Percentiles rank a stretch among this genome's conserved stretches.
phyloP scores from a whole-genome alignment of 1,140 invertebrate species.

The Cotesia typhae region DNA sequence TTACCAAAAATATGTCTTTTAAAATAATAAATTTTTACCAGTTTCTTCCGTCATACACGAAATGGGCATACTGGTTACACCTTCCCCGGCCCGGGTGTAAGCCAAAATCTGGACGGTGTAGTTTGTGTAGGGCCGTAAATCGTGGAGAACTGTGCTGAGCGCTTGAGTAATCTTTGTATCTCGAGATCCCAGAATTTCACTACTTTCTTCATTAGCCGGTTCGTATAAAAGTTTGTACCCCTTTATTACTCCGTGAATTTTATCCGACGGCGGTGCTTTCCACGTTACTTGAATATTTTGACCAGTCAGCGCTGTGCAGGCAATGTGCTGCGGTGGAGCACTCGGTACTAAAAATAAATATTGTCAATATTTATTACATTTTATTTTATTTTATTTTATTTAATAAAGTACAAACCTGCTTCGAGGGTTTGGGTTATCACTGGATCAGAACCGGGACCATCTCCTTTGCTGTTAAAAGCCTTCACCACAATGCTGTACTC shows the following conservation, averaged over 20 bases:
- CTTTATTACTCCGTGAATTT: constrained; percentile 78
- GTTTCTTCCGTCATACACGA: constrained; percentile 80
- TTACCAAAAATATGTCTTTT: constrained; percentile 14
- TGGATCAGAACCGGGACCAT: constrained; percentile 76
- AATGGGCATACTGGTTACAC: constrained; percentile 73
- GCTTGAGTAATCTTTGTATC: constrained; percentile 71
- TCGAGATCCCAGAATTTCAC: constrained; percentile 57
- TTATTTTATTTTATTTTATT: neutral
- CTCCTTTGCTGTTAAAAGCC: constrained; percentile 82
- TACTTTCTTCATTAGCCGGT: constrained; percentile 56
- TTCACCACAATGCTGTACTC: constrained; percentile 80
- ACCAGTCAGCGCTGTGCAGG: constrained; percentile 73
- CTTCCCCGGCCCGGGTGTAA: constrained; percentile 80
- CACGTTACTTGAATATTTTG: constrained; percentile 80
- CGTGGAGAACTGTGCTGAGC: constrained; percentile 68
- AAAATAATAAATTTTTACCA: constrained; percentile 54
- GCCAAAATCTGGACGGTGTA: constrained; percentile 85
- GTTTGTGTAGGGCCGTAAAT: constrained; percentile 74
- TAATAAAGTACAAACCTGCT: constrained; percentile 70
- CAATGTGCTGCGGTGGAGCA: constrained; percentile 72
- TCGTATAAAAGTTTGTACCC: constrained; percentile 85
- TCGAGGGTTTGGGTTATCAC: constrained; percentile 79
- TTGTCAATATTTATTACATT: neutral
- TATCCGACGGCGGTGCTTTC: constrained; percentile 75
- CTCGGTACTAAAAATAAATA: constrained; percentile 69